Base-by-base conservation (phyloP, 2,113 vertebrate genomes). In the Osmerus eperlanus region DNA sequence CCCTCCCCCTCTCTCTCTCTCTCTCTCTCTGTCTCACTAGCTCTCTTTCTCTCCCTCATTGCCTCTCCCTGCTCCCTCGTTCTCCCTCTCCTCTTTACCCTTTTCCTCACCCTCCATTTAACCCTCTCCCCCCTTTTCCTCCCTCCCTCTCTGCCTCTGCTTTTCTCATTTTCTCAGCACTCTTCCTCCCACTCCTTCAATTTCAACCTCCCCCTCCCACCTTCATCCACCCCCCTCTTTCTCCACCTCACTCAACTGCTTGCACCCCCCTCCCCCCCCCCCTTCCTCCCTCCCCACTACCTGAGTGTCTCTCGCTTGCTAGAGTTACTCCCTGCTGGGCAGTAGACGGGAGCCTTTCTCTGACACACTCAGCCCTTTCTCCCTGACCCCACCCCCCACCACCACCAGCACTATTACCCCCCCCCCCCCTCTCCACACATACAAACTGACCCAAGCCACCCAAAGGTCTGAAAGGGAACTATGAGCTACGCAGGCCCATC, bases 281-380 rank as follows among this genome's bases (percentile, higher is more conserved):
- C 28, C 18, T 58, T 53, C 52, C 54, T 71, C 65, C 74, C 68
- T 71, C 71, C 77, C 73, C 69, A 62, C 67, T n/a, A 23, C 64
- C 62, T n/a, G 47, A 2, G 15, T 76, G 70, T 74, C 73, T 78
- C 66, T 68, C 76, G 28, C 78, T 68, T 61, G 3, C 79, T 81
- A 16, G 67, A 71, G 73, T 75, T 75, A 56, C 76, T 51, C 14
- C 56, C 77, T 15, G 11, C 74, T 6, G 6, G 32, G 25, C 23
- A 32, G 29, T 3, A 32, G 29, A 32, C 29, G 29, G 29, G 29
- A 3, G 29, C 29, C 29, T 32, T 68, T 23, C 74, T 66, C 68
- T 79, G 82, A 63, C 0, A 72, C 62, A 67, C 74, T 70, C 73
- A 82, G 83, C 76, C 52, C 59, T 6, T 16, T 75, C 36, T 76